Conservation (phyloP, 2,888 invertebrate species). For the Cephus rjabovi region DNA sequence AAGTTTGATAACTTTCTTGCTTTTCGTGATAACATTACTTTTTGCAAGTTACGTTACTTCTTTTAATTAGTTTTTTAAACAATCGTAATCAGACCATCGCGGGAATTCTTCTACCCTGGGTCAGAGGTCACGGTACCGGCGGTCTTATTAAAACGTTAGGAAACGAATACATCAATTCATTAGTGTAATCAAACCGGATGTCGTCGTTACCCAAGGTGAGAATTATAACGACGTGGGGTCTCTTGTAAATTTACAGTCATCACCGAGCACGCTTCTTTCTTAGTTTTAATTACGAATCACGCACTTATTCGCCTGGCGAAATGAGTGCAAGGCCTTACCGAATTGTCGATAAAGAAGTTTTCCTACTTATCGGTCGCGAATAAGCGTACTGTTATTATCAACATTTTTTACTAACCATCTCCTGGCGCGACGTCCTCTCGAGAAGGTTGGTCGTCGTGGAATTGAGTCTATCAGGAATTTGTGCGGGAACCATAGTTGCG, state of each 20-base stretch:
- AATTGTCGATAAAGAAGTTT: not conserved
- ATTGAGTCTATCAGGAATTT: not conserved
- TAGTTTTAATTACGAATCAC: no score
- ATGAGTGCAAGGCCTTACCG: not conserved
- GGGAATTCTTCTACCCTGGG: not conserved
- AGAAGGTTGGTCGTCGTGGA: constrained; percentile 13
- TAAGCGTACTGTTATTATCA: not conserved
- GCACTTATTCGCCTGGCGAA: no score
- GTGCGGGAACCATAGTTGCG: constrained; percentile 5
- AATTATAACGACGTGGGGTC: not conserved
- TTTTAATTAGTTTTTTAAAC: no score
- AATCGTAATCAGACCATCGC: not conserved
- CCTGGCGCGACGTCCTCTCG: constrained; percentile 32
- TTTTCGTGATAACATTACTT: not conserved
- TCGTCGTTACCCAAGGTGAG: not conserved
- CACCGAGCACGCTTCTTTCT: not conserved
- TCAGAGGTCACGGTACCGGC: not conserved
- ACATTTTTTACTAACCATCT: constrained; percentile 30
- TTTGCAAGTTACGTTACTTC: not conserved
- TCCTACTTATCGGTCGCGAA: not conserved
- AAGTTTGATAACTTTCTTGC: not conserved
- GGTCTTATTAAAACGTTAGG: not conserved
- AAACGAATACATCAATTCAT: not conserved
- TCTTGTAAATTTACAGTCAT: not conserved
- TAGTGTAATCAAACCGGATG: not conserved